Percentiles rank a stretch among this genome's conserved stretches.
phyloP scores from a whole-genome alignment of 2,113 vertebrate species.

The Laticauda colubrina region DNA sequence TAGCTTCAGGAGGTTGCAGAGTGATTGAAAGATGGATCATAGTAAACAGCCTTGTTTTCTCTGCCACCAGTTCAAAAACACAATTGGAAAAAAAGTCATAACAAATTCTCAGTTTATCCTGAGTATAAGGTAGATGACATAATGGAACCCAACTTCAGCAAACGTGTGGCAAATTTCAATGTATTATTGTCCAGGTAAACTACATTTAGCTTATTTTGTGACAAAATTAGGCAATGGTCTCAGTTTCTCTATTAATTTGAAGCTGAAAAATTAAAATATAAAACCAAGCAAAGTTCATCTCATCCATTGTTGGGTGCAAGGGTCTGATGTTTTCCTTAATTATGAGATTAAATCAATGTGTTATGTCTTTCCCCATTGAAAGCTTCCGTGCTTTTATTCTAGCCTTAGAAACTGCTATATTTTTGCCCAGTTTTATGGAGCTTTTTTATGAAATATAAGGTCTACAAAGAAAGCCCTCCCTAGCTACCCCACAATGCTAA shows the following conservation, averaged over 20 bases:
- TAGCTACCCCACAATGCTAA: background rate
- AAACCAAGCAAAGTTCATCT: background rate
- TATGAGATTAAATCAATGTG: background rate
- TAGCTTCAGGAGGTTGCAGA: background rate
- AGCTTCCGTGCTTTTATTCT: background rate
- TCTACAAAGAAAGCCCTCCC: background rate
- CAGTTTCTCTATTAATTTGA: background rate
- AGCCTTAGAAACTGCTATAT: background rate
- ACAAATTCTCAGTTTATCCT: background rate
- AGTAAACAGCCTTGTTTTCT: background rate
- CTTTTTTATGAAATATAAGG: background rate
- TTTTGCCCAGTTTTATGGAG: background rate
- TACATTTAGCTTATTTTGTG: slow-evolving; percentile 41
- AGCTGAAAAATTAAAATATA: background rate
- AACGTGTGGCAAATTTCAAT: background rate
- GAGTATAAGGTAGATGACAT: background rate
- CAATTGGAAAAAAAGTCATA: background rate
- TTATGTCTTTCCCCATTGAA: background rate
- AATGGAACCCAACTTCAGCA: background rate
- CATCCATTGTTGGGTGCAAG: background rate
- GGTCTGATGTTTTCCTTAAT: background rate
- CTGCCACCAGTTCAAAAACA: background rate
- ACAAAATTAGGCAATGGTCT: slow-evolving; percentile 45
- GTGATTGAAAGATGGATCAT: background rate
- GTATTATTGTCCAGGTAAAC: background rate